Conservation (phyloP, 2,888 invertebrate genomes). For the Fabriciana adippe region DNA sequence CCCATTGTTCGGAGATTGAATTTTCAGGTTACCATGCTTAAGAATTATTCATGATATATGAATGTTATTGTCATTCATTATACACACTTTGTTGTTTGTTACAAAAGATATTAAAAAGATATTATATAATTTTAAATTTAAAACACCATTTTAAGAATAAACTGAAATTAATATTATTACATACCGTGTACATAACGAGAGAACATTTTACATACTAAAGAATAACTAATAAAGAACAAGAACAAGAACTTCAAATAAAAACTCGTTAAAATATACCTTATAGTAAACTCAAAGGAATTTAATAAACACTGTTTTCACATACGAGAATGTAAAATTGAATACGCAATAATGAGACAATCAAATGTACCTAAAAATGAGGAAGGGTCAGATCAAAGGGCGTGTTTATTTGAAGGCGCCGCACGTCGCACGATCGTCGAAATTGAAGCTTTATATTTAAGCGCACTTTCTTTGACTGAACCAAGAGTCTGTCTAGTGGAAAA, state of each 20-base stretch:
- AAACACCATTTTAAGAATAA: background rate
- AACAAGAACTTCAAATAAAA: no score
- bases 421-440: slow-evolving; percentile 60
- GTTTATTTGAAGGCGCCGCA: slow-evolving; percentile 54
- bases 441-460: slow-evolving; percentile 79
- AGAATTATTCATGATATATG: slow-evolving; percentile 73
- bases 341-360: slow-evolving; percentile 18
- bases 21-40: slow-evolving; percentile 76
- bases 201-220: no score
- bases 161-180: no score
- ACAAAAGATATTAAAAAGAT: background rate
- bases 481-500: slow-evolving; percentile 9
- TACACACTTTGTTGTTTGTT: background rate
- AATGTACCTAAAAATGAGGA: slow-evolving; percentile 16
- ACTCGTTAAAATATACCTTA: no score
- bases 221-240: no score
- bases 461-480: slow-evolving; percentile 66
- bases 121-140: background rate
- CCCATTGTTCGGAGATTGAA: slow-evolving; percentile 81
- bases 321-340: slow-evolving; percentile 19
- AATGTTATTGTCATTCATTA: slow-evolving; percentile 24
- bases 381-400: slow-evolving; percentile 19
- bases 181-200: no score
- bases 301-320: background rate
- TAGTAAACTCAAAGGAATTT: no score